These are phyloP conservation scores for Agrochola circellaris DNA, from an alignment of 2,888 invertebrate genomes.

Conservation along the genomic window DNA sequence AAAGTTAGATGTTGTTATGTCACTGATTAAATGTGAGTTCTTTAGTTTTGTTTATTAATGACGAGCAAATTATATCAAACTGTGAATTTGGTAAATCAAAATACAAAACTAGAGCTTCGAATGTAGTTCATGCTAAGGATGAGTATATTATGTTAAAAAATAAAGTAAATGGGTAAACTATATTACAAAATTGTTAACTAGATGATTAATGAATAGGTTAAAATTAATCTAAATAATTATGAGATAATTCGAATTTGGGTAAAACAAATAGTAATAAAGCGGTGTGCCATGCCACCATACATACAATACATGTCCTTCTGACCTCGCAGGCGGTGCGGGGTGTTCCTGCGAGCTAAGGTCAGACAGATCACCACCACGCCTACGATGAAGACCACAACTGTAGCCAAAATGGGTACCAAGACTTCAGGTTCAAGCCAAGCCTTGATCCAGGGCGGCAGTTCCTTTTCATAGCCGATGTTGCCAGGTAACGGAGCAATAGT, in stretches of 20 bases:
- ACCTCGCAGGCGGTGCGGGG: slow-evolving; percentile 96
- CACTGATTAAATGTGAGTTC: slow-evolving; percentile 37
- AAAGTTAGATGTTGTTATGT: slow-evolving; percentile 1
- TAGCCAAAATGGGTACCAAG: slow-evolving; percentile 97
- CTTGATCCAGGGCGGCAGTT: slow-evolving; percentile 94
- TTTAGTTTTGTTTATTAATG: slow-evolving; percentile 37
- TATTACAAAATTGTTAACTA: slow-evolving; percentile 29
- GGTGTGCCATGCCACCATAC: slow-evolving; percentile 89
- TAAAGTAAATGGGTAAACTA: slow-evolving; percentile 21
- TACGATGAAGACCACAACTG: slow-evolving; percentile 96
- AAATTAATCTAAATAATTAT: slow-evolving; percentile 33
- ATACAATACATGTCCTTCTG: slow-evolving; percentile 94
- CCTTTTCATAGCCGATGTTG: slow-evolving; percentile 89
- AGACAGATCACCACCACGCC: slow-evolving; percentile 97
- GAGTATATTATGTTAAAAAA: slow-evolving; percentile 32
- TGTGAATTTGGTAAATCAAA: slow-evolving; percentile 71
- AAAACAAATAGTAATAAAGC: slow-evolving; percentile 77
- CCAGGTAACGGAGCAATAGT: slow-evolving; percentile 95
- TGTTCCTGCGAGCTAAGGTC: slow-evolving; percentile 95
- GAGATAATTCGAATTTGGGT: slow-evolving; percentile 36
- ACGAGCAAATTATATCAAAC: slow-evolving; percentile 75
- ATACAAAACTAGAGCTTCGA: slow-evolving; percentile 48
- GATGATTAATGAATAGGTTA: slow-evolving; percentile 42
- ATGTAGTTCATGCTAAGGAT: slow-evolving; percentile 55
- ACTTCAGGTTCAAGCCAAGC: slow-evolving; percentile 97